phyloP scores from a whole-genome alignment of 2,888 invertebrate genomes.

The Teleogryllus oceanicus region DNA sequence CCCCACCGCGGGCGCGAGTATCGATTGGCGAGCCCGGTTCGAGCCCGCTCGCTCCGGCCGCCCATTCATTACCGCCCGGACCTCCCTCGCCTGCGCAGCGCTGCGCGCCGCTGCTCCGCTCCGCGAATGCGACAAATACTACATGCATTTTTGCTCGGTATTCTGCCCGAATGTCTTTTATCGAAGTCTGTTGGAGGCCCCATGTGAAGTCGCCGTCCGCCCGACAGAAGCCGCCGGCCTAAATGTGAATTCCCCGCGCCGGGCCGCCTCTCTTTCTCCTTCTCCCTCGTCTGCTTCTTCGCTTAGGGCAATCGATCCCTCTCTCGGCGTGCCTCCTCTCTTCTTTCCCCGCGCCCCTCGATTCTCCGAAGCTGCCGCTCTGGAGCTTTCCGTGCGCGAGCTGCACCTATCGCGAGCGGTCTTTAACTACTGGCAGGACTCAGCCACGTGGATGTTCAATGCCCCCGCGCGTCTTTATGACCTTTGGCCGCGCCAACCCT shows the following conservation, averaged over 20 bases:
- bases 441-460: too few relatives aligned
- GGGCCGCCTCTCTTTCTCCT: not conserved
- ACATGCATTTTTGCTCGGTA: too few relatives aligned
- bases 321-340: not conserved
- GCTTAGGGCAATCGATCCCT: not conserved
- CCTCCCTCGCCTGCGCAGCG: not conserved
- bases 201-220: too few relatives aligned
- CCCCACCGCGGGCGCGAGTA: not conserved
- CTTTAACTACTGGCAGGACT: too few relatives aligned
- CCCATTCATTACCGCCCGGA: constrained; percentile 18
- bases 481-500: too few relatives aligned
- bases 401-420: too few relatives aligned
- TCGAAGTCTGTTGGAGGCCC: not conserved
- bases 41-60: not conserved
- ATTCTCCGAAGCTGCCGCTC: not conserved
- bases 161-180: not conserved
- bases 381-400: not conserved
- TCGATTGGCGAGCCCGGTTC: too few relatives aligned
- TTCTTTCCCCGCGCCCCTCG: not conserved
- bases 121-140: too few relatives aligned
- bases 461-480: too few relatives aligned
- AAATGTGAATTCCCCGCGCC: not conserved
- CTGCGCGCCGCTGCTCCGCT: not conserved
- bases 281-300: not conserved
- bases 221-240: too few relatives aligned